Evolutionary conservation across 2,888 invertebrate genomes (phyloP).

Genomic region (Ectemnius continuus): DNA sequence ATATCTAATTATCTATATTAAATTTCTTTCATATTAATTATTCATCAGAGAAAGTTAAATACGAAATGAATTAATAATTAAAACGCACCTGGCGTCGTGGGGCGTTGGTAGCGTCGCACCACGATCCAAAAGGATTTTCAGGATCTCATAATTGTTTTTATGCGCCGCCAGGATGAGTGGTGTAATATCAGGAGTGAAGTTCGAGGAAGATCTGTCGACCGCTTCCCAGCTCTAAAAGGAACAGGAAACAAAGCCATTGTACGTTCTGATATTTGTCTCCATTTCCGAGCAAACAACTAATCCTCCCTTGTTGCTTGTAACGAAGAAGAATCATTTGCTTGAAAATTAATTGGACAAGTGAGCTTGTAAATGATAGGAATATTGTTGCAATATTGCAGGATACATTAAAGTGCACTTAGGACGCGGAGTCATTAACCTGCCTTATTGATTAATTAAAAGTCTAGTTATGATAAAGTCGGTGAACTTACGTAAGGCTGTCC

Average conservation of each 20-base stretch:
- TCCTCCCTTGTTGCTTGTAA: background rate
- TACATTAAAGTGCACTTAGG: background rate
- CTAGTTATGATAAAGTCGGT: conserved; percentile 15
- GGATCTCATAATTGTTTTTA: conserved; percentile 97
- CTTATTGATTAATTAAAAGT: background rate
- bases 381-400: too few species aligned
- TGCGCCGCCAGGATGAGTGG: conserved; percentile 97
- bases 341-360: background rate
- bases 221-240: conserved; percentile 89
- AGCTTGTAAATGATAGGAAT: too few species aligned
- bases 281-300: too few species aligned
- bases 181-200: conserved; percentile 96
- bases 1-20: background rate
- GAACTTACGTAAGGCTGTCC: conserved; percentile 88
- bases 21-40: background rate
- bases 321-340: background rate
- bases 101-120: conserved; percentile 95
- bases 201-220: conserved; percentile 87
- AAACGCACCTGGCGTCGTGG: conserved; percentile 90
- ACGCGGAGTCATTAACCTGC: background rate
- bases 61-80: background rate
- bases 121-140: conserved; percentile 94
- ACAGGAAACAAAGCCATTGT: background rate
- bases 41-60: background rate
- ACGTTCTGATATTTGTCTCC: too few species aligned